A percentile compares a stretch with the other conserved stretches of the same genome.
phyloP scores from a whole-genome alignment of 2,113 vertebrate genomes.

The Mugil cephalus region DNA sequence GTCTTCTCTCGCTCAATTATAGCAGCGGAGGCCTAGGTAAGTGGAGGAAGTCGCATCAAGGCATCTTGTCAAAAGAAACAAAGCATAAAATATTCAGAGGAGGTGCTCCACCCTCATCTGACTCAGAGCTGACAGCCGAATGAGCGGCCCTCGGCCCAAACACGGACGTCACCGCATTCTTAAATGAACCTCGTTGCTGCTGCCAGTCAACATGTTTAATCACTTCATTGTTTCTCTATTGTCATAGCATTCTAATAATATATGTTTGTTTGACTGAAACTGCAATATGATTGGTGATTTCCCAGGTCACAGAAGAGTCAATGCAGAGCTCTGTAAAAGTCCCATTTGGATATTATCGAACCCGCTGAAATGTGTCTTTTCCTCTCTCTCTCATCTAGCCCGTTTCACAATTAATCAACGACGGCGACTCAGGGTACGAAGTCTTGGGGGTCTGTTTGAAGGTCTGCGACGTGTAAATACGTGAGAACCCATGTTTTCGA shows the following conservation, averaged over 20 bases:
- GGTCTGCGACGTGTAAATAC: slow-evolving; percentile 25
- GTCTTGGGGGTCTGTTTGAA: neutral
- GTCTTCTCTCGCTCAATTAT: neutral
- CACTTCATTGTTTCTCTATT: neutral
- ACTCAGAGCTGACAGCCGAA: slow-evolving; percentile 42
- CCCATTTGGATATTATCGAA: neutral
- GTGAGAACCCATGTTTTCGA: neutral
- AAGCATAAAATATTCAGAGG: slow-evolving; percentile 69
- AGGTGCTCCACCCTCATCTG: slow-evolving; percentile 46
- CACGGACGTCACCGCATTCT: neutral
- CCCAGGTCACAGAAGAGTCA: neutral
- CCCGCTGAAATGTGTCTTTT: too few relatives aligned
- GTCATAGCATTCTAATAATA: neutral
- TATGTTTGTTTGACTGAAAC: slow-evolving; percentile 5
- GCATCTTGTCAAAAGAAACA: slow-evolving; percentile 55
- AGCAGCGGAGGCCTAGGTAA: slow-evolving; percentile 2
- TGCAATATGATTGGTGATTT: neutral
- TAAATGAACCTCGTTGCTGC: neutral
- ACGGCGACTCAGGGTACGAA: neutral
- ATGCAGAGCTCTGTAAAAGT: neutral
- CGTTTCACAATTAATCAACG: neutral
- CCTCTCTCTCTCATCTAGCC: neutral
- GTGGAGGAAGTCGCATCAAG: slow-evolving; percentile 45
- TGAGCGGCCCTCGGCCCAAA: slow-evolving; percentile 23
- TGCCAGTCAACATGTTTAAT: slow-evolving; percentile 6